phyloP scores from a whole-genome alignment of 2,888 invertebrate genomes.

The Amphipoea lucens region DNA sequence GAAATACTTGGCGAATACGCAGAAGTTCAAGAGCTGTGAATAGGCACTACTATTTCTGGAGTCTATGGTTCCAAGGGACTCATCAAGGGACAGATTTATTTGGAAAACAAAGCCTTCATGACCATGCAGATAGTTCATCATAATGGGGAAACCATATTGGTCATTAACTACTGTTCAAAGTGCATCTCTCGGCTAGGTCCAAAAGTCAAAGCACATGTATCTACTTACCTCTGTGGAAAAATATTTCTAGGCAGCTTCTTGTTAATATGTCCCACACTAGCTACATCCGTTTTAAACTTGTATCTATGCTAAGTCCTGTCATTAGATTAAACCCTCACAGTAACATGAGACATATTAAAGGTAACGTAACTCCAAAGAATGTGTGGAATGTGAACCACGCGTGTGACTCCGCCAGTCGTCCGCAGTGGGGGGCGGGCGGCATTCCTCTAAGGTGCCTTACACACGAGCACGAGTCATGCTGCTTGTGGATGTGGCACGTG shows the following conservation, averaged over 20 bases:
- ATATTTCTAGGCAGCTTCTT: background rate
- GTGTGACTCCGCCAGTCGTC: constrained; percentile 52
- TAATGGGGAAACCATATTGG: constrained; percentile 8
- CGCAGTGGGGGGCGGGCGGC: constrained; percentile 64
- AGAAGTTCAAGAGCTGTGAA: background rate
- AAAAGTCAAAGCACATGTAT: constrained; percentile 2
- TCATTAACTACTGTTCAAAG: background rate
- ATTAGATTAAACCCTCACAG: constrained; percentile 36
- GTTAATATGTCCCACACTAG: constrained; percentile 47
- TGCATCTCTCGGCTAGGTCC: background rate
- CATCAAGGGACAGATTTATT: background rate
- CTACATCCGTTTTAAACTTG: constrained; percentile 34
- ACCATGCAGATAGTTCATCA: background rate
- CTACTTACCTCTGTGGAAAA: constrained; percentile 1
- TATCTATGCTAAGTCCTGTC: constrained; percentile 15
- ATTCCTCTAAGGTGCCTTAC: constrained; percentile 52
- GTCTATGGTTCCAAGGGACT: background rate
- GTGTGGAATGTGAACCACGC: constrained; percentile 57
- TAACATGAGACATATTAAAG: constrained; percentile 38
- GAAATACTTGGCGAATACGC: background rate
- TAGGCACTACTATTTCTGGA: too few species aligned
- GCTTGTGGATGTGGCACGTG: constrained; percentile 47
- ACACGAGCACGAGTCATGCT: constrained; percentile 46
- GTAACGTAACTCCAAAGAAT: constrained; percentile 49
- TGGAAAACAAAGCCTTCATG: background rate